A percentile compares a stretch with the other conserved stretches of the same genome.
These are phyloP conservation scores for Trematomus loennbergii DNA, from an alignment of 2,113 vertebrate species.

Conservation along the genomic window DNA sequence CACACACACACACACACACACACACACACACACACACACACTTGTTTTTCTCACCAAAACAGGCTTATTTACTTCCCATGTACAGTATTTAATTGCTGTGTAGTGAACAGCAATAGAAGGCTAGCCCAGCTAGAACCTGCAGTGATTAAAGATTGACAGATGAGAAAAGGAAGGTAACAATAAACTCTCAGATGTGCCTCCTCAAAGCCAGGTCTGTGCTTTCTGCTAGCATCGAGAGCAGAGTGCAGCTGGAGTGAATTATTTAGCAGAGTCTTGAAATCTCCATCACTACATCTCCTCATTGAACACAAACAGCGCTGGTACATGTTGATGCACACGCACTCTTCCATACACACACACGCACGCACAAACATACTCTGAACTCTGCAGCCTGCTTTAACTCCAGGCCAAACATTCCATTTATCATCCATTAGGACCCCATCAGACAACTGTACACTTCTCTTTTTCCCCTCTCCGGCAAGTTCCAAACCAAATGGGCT, in stretches of 20 bases:
- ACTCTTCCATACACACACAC: constrained; percentile 11
- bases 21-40: neutral
- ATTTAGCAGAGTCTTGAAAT: constrained; percentile 75
- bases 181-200: constrained; percentile 36
- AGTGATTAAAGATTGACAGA: constrained; percentile 57
- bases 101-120: neutral
- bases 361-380: constrained; percentile 42
- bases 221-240: constrained; percentile 46
- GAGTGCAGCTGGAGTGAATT: constrained; percentile 75
- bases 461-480: neutral
- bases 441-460: constrained; percentile 38
- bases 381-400: constrained; percentile 48
- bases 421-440: constrained; percentile 67
- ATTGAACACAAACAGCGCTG: constrained; percentile 22
- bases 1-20: too few relatives aligned
- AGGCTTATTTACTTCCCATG: neutral
- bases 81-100: constrained; percentile 19
- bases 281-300: constrained; percentile 63
- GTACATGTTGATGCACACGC: neutral
- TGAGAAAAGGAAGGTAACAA: constrained; percentile 57
- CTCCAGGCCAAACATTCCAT: constrained; percentile 61
- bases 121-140: constrained; percentile 22
- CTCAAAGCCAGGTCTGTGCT: constrained; percentile 44
- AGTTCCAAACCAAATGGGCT: constrained; percentile 28
- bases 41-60: too few relatives aligned